Evolutionary conservation across 2,888 invertebrate genomes (phyloP), one percentile per base, ranked within the genome.

Genomic region (Meliscaeva auricollis): DNA sequence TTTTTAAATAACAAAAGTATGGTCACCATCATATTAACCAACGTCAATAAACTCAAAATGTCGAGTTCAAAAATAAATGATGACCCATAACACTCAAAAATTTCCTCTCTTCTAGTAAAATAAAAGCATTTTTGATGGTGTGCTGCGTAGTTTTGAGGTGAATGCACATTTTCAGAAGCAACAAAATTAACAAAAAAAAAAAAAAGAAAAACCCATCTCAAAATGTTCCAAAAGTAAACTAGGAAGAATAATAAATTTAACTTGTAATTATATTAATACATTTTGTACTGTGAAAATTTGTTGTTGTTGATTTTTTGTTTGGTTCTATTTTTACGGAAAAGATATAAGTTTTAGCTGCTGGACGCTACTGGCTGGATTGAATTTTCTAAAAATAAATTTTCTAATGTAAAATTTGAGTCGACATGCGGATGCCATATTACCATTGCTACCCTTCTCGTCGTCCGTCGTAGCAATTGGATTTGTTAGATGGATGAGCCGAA

Each of bases 321-420:
- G n/a, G n/a, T n/a, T n/a, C n/a, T n/a, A n/a, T n/a, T n/a, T 5
- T 30, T 8, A n/a, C 7, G n/a, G 1, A n/a, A 30, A 20, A 20
- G 20, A 13, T 13, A 13, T 6, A 13, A 50, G 15, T 4, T 30
- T 54, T 9, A 30, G 9, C 13, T 17, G 17, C 46, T 41, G 46
- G 60, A 22, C 32, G 30, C 54, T 48, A 44, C 60, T 79, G 66
- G 75, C 8, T 78, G 22, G 73, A 76, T 70, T 78, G 78, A 75
- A 78, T 73, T 74, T 30, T 74, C 84, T 84, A 84, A 79, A 84
- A 84, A 84, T 84, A 84, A 70, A n/a, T 50, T 11, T 46, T 11
- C 13, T 13, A 13, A 11, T 9, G 56, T 68, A 62, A 83, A 83
- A 66, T 48, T 46, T 38, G 9, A 15, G 8, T 35, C 7, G 46